Conservation (phyloP, 2,113 vertebrate species). For the Burhinus bistriatus region DNA sequence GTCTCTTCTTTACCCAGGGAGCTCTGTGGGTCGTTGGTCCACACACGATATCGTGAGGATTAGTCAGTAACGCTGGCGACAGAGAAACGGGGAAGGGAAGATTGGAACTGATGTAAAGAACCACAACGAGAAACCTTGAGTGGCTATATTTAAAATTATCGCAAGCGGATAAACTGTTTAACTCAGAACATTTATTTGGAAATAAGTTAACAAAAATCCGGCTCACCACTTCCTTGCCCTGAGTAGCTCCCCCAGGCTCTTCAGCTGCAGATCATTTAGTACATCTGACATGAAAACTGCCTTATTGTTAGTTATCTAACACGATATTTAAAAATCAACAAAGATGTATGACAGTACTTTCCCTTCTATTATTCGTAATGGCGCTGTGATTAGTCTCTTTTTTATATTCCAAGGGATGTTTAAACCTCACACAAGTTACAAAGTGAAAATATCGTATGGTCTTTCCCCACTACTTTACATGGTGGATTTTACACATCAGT, state of each 20-base stretch:
- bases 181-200: background rate
- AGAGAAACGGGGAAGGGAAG: background rate
- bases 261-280: background rate
- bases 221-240: background rate
- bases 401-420: background rate
- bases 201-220: background rate
- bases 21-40: background rate
- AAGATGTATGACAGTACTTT: background rate
- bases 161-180: background rate
- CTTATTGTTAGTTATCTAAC: background rate
- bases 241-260: background rate
- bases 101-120: background rate
- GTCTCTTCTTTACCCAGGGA: background rate
- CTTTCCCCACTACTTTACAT: slow-evolving; percentile 20
- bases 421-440: background rate
- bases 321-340: slow-evolving; percentile 1
- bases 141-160: background rate
- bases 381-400: background rate
- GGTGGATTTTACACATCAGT: background rate
- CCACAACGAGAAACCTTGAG: background rate
- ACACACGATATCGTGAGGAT: background rate
- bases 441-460: slow-evolving; percentile 53
- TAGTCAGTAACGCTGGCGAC: background rate
- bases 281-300: background rate
- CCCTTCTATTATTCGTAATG: slow-evolving; percentile 32